These are phyloP conservation scores for Chloroceryle aenea DNA, from an alignment of 2,113 vertebrate species.

Conservation along the genomic window DNA sequence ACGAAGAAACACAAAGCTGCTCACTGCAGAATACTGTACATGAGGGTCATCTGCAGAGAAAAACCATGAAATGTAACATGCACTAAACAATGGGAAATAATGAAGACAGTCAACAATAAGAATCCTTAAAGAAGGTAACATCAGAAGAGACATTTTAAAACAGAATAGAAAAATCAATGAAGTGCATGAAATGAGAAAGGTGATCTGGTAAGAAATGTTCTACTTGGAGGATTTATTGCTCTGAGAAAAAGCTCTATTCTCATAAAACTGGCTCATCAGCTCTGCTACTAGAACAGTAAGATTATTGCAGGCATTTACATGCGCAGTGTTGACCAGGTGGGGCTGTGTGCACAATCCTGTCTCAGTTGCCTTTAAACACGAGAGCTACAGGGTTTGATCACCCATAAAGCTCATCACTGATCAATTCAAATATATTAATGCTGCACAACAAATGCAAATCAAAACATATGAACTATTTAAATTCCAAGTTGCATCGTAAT, in stretches of 20 bases:
- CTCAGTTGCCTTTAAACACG: neutral
- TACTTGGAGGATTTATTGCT: neutral
- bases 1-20: slow-evolving; percentile 98
- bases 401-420: neutral
- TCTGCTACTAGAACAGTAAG: neutral
- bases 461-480: neutral
- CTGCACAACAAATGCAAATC: neutral
- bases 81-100: slow-evolving; percentile 68
- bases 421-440: neutral
- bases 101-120: slow-evolving; percentile 69
- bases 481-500: neutral
- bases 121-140: neutral
- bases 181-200: slow-evolving; percentile 68
- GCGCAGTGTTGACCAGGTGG: neutral
- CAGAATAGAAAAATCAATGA: slow-evolving; percentile 47
- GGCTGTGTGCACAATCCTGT: neutral
- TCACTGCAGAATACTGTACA: slow-evolving; percentile 97
- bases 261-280: neutral
- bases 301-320: neutral
- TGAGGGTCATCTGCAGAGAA: slow-evolving; percentile 91
- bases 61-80: slow-evolving; percentile 78
- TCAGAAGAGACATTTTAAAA: slow-evolving; percentile 34
- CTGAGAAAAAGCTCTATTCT: neutral
- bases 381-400: neutral
- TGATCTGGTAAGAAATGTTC: neutral